Percentiles rank a stretch among this genome's conserved stretches.
Evolutionary conservation across 1,140 invertebrate genomes (phyloP).

Genomic region (Pteromalus puparum): DNA sequence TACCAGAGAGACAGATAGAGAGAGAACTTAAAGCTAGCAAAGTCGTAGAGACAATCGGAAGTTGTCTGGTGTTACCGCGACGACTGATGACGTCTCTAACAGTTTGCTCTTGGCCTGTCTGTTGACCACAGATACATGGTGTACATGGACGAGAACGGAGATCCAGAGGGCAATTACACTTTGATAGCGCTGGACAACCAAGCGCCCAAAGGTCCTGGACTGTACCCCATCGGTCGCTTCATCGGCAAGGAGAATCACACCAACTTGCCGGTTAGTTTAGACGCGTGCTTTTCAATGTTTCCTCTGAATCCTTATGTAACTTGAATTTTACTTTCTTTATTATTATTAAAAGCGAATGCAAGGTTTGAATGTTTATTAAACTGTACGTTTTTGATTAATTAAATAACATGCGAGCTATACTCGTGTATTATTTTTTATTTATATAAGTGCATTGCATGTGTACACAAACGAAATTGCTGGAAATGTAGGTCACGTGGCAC

Average conservation of each 20-base stretch:
- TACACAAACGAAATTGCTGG: too few relatives aligned
- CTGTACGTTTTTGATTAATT: too few relatives aligned
- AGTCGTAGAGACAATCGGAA: too few relatives aligned
- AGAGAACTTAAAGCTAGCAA: background rate
- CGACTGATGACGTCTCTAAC: background rate
- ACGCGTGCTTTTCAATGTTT: background rate
- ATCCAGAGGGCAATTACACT: conserved; percentile 97
- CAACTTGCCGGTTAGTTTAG: conserved; percentile 76
- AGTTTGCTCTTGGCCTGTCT: conserved; percentile 9
- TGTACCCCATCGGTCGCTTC: conserved; percentile 86
- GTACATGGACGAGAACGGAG: conserved; percentile 95
- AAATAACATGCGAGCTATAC: too few relatives aligned
- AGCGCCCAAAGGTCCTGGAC: conserved; percentile 76
- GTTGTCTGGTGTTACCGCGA: too few relatives aligned
- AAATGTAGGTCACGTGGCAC: too few relatives aligned
- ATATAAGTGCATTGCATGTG: too few relatives aligned
- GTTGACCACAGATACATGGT: conserved; percentile 84
- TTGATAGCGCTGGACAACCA: conserved; percentile 82
- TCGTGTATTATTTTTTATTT: too few relatives aligned
- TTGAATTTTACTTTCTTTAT: too few relatives aligned
- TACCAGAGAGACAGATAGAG: background rate
- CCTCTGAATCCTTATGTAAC: background rate
- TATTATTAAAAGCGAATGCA: too few relatives aligned
- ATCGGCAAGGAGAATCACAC: conserved; percentile 73
- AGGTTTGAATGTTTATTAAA: too few relatives aligned